These are phyloP conservation scores for Cetonia aurata DNA, from an alignment of 2,888 invertebrate genomes.

Conservation along the genomic window DNA sequence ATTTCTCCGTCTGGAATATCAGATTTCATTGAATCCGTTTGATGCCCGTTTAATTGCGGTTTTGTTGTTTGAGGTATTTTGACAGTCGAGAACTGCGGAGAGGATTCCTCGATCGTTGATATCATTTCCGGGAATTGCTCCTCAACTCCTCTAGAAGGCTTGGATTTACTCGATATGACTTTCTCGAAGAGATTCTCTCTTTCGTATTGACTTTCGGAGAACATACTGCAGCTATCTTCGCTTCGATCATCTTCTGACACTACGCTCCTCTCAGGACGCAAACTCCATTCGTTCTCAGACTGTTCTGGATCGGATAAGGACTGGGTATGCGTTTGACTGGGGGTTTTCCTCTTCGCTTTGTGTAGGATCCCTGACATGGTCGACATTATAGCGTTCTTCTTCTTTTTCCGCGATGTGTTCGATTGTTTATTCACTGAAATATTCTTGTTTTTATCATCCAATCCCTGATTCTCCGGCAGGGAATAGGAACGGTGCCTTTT, in stretches of 20 bases:
- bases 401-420: slow-evolving; percentile 71
- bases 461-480: slow-evolving; percentile 75
- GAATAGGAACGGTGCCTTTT: slow-evolving; percentile 87
- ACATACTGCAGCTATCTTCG: slow-evolving; percentile 69
- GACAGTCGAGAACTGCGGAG: slow-evolving; percentile 53
- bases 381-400: slow-evolving; percentile 84
- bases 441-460: slow-evolving; percentile 65
- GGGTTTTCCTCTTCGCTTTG: slow-evolving; percentile 82
- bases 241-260: slow-evolving; percentile 79
- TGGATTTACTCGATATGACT: slow-evolving; percentile 65
- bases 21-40: slow-evolving; percentile 61
- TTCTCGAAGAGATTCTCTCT: slow-evolving; percentile 76
- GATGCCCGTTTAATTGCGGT: slow-evolving; percentile 51
- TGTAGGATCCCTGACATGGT: slow-evolving; percentile 88
- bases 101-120: slow-evolving; percentile 39
- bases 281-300: slow-evolving; percentile 78
- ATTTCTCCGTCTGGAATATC: slow-evolving; percentile 64
- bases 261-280: slow-evolving; percentile 77
- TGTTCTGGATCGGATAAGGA: slow-evolving; percentile 84
- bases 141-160: slow-evolving; percentile 45
- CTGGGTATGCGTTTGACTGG: slow-evolving; percentile 70
- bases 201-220: slow-evolving; percentile 75
- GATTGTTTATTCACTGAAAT: slow-evolving; percentile 55
- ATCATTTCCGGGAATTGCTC: slow-evolving; percentile 42
- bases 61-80: slow-evolving; percentile 53